Evolutionary conservation across 2,888 invertebrate species (phyloP).

Genomic region (Nysson spinosus): DNA sequence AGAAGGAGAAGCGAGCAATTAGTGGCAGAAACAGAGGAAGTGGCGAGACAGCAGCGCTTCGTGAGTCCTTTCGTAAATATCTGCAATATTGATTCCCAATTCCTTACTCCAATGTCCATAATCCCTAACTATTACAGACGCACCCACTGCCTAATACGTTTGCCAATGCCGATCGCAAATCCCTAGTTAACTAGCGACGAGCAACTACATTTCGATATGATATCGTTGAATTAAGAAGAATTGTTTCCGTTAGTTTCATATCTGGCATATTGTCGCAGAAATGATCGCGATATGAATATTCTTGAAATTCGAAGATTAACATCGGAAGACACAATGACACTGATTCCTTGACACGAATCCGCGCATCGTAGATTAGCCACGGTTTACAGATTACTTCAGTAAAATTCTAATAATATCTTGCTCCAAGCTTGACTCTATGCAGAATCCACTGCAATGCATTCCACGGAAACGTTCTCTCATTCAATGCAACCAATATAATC

Average conservation of each 20-base stretch:
- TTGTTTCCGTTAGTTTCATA: slow-evolving; percentile 32
- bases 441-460: no score
- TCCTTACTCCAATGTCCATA: slow-evolving; percentile 56
- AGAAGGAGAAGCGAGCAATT: slow-evolving; percentile 55
- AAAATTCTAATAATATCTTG: no score
- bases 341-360: slow-evolving; percentile 1
- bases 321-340: slow-evolving; percentile 4
- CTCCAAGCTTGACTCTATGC: no score
- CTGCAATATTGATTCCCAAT: slow-evolving; percentile 66
- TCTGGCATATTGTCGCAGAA: slow-evolving; percentile 5
- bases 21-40: slow-evolving; percentile 53
- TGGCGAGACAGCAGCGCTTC: slow-evolving; percentile 50
- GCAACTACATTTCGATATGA: slow-evolving; percentile 7
- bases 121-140: slow-evolving; percentile 54
- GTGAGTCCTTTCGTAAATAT: slow-evolving; percentile 60
- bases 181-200: slow-evolving; percentile 14
- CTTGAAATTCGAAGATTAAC: slow-evolving; percentile 20
- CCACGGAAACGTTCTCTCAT: slow-evolving; percentile 10
- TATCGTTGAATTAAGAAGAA: slow-evolving; percentile 33
- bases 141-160: slow-evolving; percentile 42
- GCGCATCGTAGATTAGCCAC: background rate
- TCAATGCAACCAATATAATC: slow-evolving; percentile 31
- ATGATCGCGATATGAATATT: slow-evolving; percentile 19
- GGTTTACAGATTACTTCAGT: background rate
- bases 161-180: slow-evolving; percentile 30